A percentile compares a stretch with the other conserved stretches of the same genome.
These are phyloP conservation scores for Ashinkailepas kermadecensis DNA, from an alignment of 2,888 invertebrate species.

Conservation along the genomic window DNA sequence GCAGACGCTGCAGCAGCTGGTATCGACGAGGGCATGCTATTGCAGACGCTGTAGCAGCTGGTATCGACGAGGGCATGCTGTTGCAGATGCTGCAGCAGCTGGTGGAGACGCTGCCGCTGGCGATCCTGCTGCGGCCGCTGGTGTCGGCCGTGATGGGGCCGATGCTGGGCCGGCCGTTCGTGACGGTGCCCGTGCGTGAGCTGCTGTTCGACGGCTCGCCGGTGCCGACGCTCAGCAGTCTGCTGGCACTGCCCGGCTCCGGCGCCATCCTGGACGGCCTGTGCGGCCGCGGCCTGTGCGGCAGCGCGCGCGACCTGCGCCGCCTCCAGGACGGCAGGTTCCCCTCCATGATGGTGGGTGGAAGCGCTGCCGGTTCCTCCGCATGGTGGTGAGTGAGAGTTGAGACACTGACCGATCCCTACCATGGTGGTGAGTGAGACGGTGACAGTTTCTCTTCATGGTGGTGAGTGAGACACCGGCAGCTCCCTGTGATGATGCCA, in stretches of 20 bases:
- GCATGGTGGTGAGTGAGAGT: too few relatives aligned
- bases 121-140: not conserved
- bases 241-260: not conserved
- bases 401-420: too few relatives aligned
- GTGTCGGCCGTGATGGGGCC: not conserved
- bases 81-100: conserved; percentile 12
- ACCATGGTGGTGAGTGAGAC: too few relatives aligned
- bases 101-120: not conserved
- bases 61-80: too few relatives aligned
- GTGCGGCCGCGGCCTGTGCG: not conserved
- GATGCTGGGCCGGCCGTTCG: not conserved
- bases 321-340: not conserved
- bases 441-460: too few relatives aligned
- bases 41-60: too few relatives aligned
- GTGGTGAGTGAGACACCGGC: too few relatives aligned
- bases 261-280: conserved; percentile 1
- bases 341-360: conserved; percentile 8
- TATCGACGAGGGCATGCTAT: too few relatives aligned
- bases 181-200: conserved; percentile 1
- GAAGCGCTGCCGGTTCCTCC: too few relatives aligned
- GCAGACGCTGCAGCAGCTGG: too few relatives aligned
- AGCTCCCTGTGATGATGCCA: too few relatives aligned
- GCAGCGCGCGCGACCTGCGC: not conserved
- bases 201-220: conserved; percentile 22
- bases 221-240: not conserved